Evolutionary conservation across 2,797 vertebrate species (phyloP).

Genomic region (Schizothorax lantsangensis): DNA sequence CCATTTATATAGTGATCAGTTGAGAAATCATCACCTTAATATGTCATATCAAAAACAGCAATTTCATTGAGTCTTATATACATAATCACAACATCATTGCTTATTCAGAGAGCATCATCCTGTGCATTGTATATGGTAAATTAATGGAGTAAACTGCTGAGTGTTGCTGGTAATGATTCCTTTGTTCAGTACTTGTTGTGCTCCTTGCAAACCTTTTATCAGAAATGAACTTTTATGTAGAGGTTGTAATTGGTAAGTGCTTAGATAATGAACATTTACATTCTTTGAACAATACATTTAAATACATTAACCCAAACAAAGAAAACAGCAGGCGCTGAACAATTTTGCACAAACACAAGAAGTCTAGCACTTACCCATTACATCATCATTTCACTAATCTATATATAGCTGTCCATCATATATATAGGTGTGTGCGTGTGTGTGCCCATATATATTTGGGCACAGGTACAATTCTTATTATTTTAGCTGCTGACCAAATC

Average conservation of each 20-base stretch:
- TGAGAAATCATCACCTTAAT: conserved; percentile 17
- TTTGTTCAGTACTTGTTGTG: neutral
- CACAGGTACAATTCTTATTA: too few species aligned
- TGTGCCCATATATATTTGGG: too few species aligned
- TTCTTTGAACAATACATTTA: neutral
- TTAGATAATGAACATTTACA: neutral
- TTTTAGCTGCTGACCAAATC: too few species aligned
- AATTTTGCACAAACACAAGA: neutral
- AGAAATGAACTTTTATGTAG: conserved; percentile 5
- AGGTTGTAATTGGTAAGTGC: conserved; percentile 2
- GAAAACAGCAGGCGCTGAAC: neutral
- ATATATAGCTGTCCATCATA: too few species aligned
- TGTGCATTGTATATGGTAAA: conserved; percentile 18
- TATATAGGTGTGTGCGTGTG: too few species aligned
- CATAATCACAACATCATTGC: conserved; percentile 51
- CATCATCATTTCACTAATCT: neutral
- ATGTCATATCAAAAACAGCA: conserved; percentile 12
- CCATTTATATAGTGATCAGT: conserved; percentile 28
- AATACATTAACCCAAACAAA: neutral
- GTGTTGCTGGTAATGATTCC: neutral
- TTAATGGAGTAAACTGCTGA: neutral
- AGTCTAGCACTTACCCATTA: neutral
- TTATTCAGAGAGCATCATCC: conserved; percentile 26
- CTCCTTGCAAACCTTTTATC: conserved; percentile 21
- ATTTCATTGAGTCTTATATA: conserved; percentile 18